Evolutionary conservation across 2,797 vertebrate species (phyloP).

Genomic region (Onychomys torridus): DNA sequence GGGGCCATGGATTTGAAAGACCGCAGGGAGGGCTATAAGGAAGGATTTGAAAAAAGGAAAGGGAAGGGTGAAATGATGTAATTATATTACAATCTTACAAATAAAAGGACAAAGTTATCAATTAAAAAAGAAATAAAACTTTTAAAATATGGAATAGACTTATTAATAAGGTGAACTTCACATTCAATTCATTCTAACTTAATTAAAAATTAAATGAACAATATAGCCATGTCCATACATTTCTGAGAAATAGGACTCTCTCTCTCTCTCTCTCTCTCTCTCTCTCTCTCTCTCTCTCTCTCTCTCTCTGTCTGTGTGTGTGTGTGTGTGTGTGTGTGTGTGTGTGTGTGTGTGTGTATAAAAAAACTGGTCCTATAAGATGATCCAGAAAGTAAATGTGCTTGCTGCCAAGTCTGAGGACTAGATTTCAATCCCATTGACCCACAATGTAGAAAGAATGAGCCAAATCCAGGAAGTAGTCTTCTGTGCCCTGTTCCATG

Average conservation of each 20-base stretch:
- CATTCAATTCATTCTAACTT: background rate
- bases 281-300: no score
- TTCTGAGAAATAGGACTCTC: background rate
- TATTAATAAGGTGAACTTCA: background rate
- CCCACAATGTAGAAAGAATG: background rate
- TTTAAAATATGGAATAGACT: background rate
- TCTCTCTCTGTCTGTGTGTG: no score
- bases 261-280: no score
- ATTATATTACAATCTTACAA: background rate
- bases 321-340: background rate
- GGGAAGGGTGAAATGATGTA: background rate
- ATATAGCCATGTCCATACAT: background rate
- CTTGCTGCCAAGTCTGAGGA: background rate
- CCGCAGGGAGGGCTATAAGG: background rate
- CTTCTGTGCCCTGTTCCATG: background rate
- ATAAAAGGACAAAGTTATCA: background rate
- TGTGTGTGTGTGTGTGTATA: background rate
- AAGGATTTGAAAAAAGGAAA: background rate
- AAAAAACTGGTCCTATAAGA: background rate
- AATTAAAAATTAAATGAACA: background rate
- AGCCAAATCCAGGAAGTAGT: background rate
- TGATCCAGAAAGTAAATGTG: background rate
- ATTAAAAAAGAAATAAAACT: background rate
- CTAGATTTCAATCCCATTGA: background rate
- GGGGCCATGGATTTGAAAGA: background rate